Evolutionary conservation across 2,113 vertebrate genomes (phyloP).

Genomic region (Perca flavescens): DNA sequence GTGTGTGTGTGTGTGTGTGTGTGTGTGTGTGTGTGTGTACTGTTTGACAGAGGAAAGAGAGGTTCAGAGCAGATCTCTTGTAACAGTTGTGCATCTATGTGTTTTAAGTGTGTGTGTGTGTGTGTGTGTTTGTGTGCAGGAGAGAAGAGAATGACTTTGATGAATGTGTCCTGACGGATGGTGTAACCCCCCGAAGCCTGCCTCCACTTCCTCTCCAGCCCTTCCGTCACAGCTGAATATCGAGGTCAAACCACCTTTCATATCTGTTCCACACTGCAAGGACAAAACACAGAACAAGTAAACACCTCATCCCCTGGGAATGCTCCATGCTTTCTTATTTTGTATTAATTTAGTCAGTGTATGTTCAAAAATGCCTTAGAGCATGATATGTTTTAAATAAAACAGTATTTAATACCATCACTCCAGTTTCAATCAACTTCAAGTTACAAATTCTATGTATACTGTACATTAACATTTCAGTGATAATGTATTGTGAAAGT

Average conservation of each 20-base stretch:
- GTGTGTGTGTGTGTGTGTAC: conserved; percentile 4
- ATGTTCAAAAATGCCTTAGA: background rate
- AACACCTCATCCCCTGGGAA: conserved; percentile 17
- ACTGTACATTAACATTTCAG: too few relatives aligned
- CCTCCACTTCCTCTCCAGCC: conserved; percentile 63
- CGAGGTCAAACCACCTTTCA: conserved; percentile 76
- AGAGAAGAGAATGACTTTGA: conserved; percentile 62
- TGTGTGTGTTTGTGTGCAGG: conserved; percentile 13
- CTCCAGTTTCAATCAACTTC: background rate
- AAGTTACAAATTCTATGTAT: too few relatives aligned
- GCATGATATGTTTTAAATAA: background rate
- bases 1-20: conserved; percentile 17
- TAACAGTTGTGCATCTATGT: conserved; percentile 14
- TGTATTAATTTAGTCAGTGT: background rate
- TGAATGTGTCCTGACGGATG: conserved; percentile 77
- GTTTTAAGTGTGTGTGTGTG: background rate
- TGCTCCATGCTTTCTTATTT: conserved; percentile 10
- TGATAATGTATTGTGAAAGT: too few relatives aligned
- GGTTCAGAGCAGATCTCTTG: conserved; percentile 19
- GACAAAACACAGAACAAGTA: conserved; percentile 39
- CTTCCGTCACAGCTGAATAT: conserved; percentile 68
- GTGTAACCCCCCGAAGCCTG: conserved; percentile 73
- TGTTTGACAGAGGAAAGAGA: background rate
- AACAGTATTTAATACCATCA: background rate
- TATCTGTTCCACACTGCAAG: conserved; percentile 56